phyloP scores from a whole-genome alignment of 2,113 vertebrate genomes.

The Amphiprion ocellaris region DNA sequence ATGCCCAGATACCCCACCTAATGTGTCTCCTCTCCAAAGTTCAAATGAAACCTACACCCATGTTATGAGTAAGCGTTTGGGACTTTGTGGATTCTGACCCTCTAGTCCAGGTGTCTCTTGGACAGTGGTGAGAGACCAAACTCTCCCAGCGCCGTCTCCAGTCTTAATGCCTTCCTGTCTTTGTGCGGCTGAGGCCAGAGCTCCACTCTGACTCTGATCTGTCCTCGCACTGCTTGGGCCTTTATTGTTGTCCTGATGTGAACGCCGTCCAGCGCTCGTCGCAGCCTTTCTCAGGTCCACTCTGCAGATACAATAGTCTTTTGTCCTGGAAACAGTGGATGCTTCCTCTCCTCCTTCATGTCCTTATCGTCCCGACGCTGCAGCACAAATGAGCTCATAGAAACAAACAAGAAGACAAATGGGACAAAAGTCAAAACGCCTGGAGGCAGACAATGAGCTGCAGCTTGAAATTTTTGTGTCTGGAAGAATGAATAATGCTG shows the following conservation, averaged over 20 bases:
- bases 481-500: constrained; percentile 10
- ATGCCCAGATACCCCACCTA: too few relatives aligned
- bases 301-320: constrained; percentile 46
- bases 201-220: constrained; percentile 11
- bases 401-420: background rate
- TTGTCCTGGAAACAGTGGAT: constrained; percentile 45
- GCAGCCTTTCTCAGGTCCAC: constrained; percentile 27
- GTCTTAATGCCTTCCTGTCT: constrained; percentile 53
- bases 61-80: too few relatives aligned
- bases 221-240: background rate
- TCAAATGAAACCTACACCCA: too few relatives aligned
- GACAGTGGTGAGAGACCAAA: constrained; percentile 12
- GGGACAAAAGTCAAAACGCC: constrained; percentile 29
- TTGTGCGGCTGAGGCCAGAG: constrained; percentile 31
- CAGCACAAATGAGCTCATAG: constrained; percentile 19
- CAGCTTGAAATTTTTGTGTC: constrained; percentile 10
- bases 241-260: constrained; percentile 46
- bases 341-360: constrained; percentile 52
- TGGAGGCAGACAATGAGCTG: constrained; percentile 9
- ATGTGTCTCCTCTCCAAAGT: too few relatives aligned
- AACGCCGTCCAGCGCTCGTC: background rate
- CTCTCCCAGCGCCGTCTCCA: background rate
- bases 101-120: constrained; percentile 17
- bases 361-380: constrained; percentile 25
- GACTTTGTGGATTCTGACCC: background rate